Evolutionary conservation across 1,140 invertebrate genomes (phyloP).

Genomic region (Bursaphelenchus mucronatus): DNA sequence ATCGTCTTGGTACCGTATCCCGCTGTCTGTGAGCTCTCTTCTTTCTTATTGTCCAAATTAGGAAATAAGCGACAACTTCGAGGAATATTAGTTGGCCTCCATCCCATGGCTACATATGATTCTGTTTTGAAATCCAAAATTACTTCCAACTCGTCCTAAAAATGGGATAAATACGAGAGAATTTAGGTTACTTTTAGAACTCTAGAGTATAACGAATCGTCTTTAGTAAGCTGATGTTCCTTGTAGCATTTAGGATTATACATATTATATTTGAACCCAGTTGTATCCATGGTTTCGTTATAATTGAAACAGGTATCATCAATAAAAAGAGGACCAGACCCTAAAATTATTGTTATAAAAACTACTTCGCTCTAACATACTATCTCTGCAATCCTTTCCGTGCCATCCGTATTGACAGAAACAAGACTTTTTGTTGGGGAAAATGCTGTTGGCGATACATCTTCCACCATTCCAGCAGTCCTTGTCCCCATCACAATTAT

Average conservation of each 20-base stretch:
- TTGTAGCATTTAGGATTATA: constrained; percentile 43
- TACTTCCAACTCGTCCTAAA: constrained; percentile 43
- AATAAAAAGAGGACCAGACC: constrained; percentile 2
- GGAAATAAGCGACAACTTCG: constrained; percentile 41
- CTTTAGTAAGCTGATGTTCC: constrained; percentile 23
- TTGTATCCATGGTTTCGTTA: constrained; percentile 3
- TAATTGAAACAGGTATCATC: constrained; percentile 31
- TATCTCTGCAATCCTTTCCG: constrained; percentile 38
- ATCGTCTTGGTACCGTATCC: background rate
- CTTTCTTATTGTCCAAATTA: constrained; percentile 25
- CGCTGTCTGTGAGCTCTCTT: constrained; percentile 21
- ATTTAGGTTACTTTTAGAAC: constrained; percentile 31
- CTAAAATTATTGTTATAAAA: constrained; percentile 24
- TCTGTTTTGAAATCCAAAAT: constrained; percentile 42
- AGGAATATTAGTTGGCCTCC: constrained; percentile 43
- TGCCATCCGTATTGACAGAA: constrained; percentile 47
- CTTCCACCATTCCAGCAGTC: constrained; percentile 42
- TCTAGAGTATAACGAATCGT: constrained; percentile 37
- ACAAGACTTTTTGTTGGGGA: constrained; percentile 27
- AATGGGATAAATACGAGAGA: background rate
- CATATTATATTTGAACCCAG: constrained; percentile 30
- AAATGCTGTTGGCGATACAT: constrained; percentile 26
- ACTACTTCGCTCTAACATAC: constrained; percentile 8
- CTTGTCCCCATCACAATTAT: constrained; percentile 33
- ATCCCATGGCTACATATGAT: constrained; percentile 33